Percentiles rank a stretch among this genome's conserved stretches.
Conservation (phyloP, 1,140 invertebrate species). For the Pseudomyrmex concolor region DNA sequence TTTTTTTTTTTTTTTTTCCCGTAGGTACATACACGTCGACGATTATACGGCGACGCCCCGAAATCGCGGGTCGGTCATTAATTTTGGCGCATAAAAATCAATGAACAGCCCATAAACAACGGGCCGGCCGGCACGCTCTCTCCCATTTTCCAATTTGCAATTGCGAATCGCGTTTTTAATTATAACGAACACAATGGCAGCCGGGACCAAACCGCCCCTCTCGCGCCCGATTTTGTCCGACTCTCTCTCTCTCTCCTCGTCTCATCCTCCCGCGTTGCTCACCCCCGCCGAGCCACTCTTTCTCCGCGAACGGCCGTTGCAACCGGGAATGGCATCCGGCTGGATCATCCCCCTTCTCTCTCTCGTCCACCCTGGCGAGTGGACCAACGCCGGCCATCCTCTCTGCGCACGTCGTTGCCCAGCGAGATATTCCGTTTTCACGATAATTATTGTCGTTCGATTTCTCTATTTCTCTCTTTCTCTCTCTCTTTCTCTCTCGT, state of each 20-base stretch:
- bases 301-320: slow-evolving; percentile 70
- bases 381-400: slow-evolving; percentile 42
- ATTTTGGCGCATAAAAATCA: slow-evolving; percentile 85
- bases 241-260: not conserved
- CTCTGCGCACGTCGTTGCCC: slow-evolving; percentile 65
- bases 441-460: slow-evolving; percentile 85
- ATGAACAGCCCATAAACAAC: slow-evolving; percentile 86
- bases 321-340: slow-evolving; percentile 84
- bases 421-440: slow-evolving; percentile 84
- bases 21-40: slow-evolving; percentile 73
- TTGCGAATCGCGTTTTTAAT: slow-evolving; percentile 86
- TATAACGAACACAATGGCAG: slow-evolving; percentile 86
- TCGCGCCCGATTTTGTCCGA: slow-evolving; percentile 46
- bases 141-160: slow-evolving; percentile 86
- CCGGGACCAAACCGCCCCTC: slow-evolving; percentile 58
- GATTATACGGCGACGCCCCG: slow-evolving; percentile 80
- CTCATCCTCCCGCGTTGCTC: not conserved
- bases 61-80: slow-evolving; percentile 84
- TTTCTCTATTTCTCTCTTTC: slow-evolving; percentile 73
- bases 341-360: slow-evolving; percentile 74
- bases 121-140: slow-evolving; percentile 73
- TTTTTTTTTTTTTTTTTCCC: slow-evolving; percentile 64
- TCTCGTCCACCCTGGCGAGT: slow-evolving; percentile 47
- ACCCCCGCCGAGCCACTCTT: slow-evolving; percentile 14
- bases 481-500: slow-evolving; percentile 28